A percentile compares a stretch with the other conserved stretches of the same genome.
These are phyloP conservation scores for Himalopsyche phryganea DNA, from an alignment of 1,140 invertebrate genomes.

Conservation along the genomic window DNA sequence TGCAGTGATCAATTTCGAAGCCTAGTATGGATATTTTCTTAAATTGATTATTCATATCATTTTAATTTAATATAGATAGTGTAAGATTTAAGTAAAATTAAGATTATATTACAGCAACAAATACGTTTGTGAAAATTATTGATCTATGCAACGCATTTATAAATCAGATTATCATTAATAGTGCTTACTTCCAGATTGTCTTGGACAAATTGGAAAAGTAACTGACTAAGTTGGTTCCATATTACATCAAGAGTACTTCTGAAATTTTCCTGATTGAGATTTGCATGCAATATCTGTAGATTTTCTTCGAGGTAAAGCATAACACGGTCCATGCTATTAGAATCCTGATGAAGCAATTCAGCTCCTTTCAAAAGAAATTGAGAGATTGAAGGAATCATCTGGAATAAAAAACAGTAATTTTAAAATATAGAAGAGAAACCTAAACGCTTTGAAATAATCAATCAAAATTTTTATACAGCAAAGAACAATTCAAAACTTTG, in stretches of 20 bases:
- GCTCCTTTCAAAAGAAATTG: constrained; percentile 76
- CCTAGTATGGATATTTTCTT: too few relatives aligned
- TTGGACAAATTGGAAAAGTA: constrained; percentile 68
- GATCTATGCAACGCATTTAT: too few relatives aligned
- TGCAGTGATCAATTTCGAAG: too few relatives aligned
- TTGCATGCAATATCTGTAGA: constrained; percentile 65
- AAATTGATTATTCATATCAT: too few relatives aligned
- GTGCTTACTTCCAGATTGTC: constrained; percentile 68
- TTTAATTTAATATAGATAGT: too few relatives aligned
- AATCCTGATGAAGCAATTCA: constrained; percentile 70
- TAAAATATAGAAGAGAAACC: too few relatives aligned
- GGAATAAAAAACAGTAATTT: constrained; percentile 32
- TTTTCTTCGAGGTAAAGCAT: constrained; percentile 78
- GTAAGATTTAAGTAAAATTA: too few relatives aligned
- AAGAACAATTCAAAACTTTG: background rate
- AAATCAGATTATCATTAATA: too few relatives aligned
- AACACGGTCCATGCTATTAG: constrained; percentile 70
- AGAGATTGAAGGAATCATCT: constrained; percentile 72
- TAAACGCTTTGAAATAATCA: background rate
- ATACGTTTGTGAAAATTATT: too few relatives aligned
- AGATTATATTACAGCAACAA: too few relatives aligned
- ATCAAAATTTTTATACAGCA: too few relatives aligned
- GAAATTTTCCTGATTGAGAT: constrained; percentile 78
- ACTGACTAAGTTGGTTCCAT: constrained; percentile 70
- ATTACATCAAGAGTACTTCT: constrained; percentile 71